Evolutionary conservation across 2,797 vertebrate species (phyloP).

Genomic region (Darevskia mixta): DNA sequence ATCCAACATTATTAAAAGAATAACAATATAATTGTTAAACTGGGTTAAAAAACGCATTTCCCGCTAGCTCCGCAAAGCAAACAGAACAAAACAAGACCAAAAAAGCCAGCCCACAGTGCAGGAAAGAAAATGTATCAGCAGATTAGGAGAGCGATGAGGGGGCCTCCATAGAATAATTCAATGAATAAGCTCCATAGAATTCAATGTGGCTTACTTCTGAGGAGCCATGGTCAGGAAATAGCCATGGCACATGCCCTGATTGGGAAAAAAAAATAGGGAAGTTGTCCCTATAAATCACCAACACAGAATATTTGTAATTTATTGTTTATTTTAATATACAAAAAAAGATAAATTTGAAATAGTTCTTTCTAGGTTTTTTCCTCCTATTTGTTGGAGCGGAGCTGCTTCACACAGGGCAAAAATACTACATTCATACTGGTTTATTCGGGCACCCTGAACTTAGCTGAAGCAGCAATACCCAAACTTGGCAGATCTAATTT

Average conservation of each 20-base stretch:
- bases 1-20: too few species aligned
- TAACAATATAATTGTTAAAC: too few species aligned
- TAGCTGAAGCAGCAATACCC: slow-evolving; percentile 85
- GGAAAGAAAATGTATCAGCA: too few species aligned
- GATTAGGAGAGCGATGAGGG: too few species aligned
- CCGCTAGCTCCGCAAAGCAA: too few species aligned
- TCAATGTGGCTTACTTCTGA: too few species aligned
- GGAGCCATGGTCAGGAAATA: neutral
- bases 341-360: slow-evolving; percentile 95
- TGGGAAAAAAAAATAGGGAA: neutral
- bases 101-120: too few species aligned
- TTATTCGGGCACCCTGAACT: slow-evolving; percentile 88
- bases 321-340: slow-evolving; percentile 96
- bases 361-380: slow-evolving; percentile 84
- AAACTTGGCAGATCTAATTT: slow-evolving; percentile 86
- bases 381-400: slow-evolving; percentile 83
- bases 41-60: too few species aligned
- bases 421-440: slow-evolving; percentile 93
- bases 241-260: neutral
- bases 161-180: too few species aligned
- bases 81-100: too few species aligned
- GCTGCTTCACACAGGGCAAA: slow-evolving; percentile 84
- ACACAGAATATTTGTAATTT: slow-evolving; percentile 76
- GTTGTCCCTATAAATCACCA: slow-evolving; percentile 27
- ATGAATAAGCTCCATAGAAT: too few species aligned